These are phyloP conservation scores for Proctacanthus coquilletti DNA, from an alignment of 1,140 invertebrate genomes.

Conservation along the genomic window DNA sequence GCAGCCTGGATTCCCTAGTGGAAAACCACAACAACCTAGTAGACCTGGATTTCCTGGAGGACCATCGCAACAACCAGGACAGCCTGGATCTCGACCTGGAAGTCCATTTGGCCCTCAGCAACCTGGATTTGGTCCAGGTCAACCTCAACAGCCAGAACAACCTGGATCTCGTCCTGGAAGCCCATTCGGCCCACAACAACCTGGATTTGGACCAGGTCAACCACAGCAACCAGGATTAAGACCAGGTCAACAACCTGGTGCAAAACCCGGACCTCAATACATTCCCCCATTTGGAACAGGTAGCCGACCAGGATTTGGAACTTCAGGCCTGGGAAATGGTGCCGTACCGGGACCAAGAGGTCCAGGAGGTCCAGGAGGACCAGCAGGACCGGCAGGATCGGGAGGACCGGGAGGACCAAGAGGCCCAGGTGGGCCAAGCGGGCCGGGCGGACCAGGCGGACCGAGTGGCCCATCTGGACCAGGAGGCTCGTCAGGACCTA, in stretches of 20 bases:
- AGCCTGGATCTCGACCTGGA: too few relatives aligned
- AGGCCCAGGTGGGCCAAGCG: neutral
- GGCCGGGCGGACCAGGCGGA: conserved; percentile 2
- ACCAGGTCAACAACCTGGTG: too few relatives aligned
- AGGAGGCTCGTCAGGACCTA: neutral
- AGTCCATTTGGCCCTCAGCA: too few relatives aligned
- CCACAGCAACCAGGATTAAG: neutral
- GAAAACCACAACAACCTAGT: too few relatives aligned
- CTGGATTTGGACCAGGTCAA: conserved; percentile 3
- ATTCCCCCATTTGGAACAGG: neutral
- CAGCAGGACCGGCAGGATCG: conserved; percentile 2
- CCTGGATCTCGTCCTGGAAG: neutral
- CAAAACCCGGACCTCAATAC: too few relatives aligned
- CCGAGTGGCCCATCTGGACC: neutral
- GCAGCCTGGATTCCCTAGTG: too few relatives aligned
- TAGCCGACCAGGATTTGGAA: too few relatives aligned
- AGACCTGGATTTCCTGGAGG: neutral
- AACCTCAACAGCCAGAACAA: neutral
- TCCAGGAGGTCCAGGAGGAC: conserved; percentile 4
- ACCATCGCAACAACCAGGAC: neutral
- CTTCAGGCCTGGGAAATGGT: too few relatives aligned
- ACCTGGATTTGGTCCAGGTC: neutral
- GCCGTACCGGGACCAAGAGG: neutral
- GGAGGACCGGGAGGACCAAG: conserved; percentile 3
- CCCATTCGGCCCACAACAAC: conserved; percentile 1